Evolutionary conservation across 2,113 vertebrate genomes (phyloP).

Genomic region (Oplegnathus fasciatus): DNA sequence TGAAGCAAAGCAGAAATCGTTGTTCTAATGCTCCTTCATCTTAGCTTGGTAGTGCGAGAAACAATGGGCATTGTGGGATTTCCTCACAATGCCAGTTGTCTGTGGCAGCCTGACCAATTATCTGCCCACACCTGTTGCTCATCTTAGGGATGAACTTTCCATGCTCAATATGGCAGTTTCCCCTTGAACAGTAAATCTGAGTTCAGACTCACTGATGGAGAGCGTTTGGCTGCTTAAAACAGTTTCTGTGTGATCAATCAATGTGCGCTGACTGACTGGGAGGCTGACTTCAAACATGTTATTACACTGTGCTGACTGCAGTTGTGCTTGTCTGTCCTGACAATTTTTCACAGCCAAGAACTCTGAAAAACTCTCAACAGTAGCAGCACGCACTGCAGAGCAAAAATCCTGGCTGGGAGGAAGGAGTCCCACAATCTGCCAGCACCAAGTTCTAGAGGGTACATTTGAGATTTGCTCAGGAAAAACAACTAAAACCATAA

Average conservation of each 20-base stretch:
- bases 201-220: conserved; percentile 4
- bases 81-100: conserved; percentile 1
- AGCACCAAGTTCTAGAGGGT: not conserved
- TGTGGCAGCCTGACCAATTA: not conserved
- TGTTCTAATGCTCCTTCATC: not conserved
- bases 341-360: not conserved
- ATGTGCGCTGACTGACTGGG: not conserved
- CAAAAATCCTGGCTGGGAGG: not conserved
- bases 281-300: not conserved
- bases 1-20: not conserved
- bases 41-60: not conserved
- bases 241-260: conserved; percentile 8
- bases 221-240: not conserved
- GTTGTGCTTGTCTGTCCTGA: not conserved
- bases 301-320: not conserved
- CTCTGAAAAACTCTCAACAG: not conserved
- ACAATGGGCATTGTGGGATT: not conserved
- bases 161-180: not conserved
- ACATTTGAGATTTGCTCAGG: not conserved
- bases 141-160: conserved; percentile 13
- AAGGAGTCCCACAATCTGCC: not conserved
- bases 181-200: conserved; percentile 5
- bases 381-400: no score
- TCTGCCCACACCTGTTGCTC: conserved; percentile 6
- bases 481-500: not conserved